Evolutionary conservation across 1,140 invertebrate species (phyloP).

Genomic region (Ostrea denselamellosa): DNA sequence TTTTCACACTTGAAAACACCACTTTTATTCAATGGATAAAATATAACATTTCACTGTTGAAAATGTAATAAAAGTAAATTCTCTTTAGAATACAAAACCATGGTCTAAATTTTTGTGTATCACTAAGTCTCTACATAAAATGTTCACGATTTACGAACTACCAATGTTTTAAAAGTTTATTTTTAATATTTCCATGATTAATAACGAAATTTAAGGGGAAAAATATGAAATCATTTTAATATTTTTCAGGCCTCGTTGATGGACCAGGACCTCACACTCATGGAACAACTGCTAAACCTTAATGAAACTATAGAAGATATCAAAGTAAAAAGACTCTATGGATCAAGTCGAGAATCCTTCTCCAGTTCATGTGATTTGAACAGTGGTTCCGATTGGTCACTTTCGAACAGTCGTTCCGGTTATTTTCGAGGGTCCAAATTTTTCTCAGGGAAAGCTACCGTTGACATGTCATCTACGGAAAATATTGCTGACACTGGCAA

Average conservation of each 20-base stretch:
- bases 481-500: not conserved
- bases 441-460: not conserved
- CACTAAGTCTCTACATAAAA: no score
- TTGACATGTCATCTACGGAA: not conserved
- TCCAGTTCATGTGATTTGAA: constrained; percentile 62
- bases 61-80: no score
- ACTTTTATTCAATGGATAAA: no score
- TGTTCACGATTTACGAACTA: no score
- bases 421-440: not conserved
- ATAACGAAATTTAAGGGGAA: no score
- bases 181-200: no score
- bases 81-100: no score
- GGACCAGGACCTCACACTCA: constrained; percentile 72
- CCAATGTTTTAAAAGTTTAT: no score
- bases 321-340: constrained; percentile 67
- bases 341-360: constrained; percentile 41
- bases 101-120: no score
- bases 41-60: no score
- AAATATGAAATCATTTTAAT: constrained; percentile 30
- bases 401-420: not conserved
- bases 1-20: no score
- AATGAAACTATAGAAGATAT: constrained; percentile 74
- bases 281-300: constrained; percentile 71
- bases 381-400: constrained; percentile 29
- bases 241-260: constrained; percentile 70